These are phyloP conservation scores for Hyphantria cunea DNA, from an alignment of 1,140 invertebrate genomes.

Conservation along the genomic window DNA sequence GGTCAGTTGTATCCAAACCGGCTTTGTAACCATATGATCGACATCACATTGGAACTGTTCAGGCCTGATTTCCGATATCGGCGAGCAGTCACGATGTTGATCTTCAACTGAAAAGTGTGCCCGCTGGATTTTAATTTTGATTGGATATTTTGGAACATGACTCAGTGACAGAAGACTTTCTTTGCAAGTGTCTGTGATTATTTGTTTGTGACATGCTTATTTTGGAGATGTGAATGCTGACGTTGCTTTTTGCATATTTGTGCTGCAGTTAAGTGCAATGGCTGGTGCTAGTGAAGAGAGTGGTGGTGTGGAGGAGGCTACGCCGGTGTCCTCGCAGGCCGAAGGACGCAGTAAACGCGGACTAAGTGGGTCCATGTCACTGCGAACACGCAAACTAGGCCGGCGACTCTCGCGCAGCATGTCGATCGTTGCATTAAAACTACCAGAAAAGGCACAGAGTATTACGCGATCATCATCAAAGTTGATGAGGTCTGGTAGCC, in stretches of 20 bases:
- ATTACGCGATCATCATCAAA: conserved; percentile 70
- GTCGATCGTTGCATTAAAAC: conserved; percentile 80
- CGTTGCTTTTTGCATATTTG: conserved; percentile 40
- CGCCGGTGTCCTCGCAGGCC: conserved; percentile 25
- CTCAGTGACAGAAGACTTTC: conserved; percentile 65
- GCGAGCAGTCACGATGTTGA: conserved; percentile 63
- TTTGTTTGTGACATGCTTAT: conserved; percentile 52
- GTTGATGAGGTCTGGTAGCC: conserved; percentile 56
- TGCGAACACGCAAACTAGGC: conserved; percentile 77
- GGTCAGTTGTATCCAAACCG: conserved; percentile 48
- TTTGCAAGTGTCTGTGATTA: conserved; percentile 50
- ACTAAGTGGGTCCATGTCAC: conserved; percentile 72
- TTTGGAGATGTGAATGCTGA: conserved; percentile 70
- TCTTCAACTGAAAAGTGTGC: conserved; percentile 54
- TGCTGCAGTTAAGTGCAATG: conserved; percentile 59
- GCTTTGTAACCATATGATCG: conserved; percentile 72
- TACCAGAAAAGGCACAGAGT: conserved; percentile 77
- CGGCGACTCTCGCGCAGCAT: conserved; percentile 81
- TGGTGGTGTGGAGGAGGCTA: conserved; percentile 50
- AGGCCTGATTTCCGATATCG: conserved; percentile 57
- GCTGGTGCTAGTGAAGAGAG: conserved; percentile 68
- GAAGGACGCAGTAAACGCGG: conserved; percentile 62
- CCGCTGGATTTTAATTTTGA: conserved; percentile 41
- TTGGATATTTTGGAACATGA: conserved; percentile 50
- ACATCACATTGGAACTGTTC: conserved; percentile 51